Conservation (phyloP, 2,888 invertebrate genomes). For the Stenotaenia linearis region DNA sequence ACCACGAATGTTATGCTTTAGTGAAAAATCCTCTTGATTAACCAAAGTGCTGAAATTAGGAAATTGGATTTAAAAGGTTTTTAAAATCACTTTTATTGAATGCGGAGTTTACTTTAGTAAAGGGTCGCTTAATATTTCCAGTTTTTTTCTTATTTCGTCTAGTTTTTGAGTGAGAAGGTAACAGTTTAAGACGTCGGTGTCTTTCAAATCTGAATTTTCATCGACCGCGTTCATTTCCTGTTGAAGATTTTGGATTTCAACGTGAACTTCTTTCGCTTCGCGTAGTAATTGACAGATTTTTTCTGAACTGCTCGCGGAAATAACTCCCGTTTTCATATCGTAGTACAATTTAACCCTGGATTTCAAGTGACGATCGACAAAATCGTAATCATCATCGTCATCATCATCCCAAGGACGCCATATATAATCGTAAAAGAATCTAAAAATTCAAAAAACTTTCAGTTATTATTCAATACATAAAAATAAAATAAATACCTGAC, state of each 20-base stretch:
- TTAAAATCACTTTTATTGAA: too few species aligned
- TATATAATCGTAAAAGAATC: constrained; percentile 39
- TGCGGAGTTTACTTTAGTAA: constrained; percentile 38
- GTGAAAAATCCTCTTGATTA: background rate
- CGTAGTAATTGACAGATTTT: background rate
- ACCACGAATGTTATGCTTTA: background rate
- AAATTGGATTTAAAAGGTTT: background rate
- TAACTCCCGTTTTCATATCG: background rate
- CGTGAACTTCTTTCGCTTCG: background rate
- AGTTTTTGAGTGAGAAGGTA: constrained; percentile 38
- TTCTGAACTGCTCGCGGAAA: background rate
- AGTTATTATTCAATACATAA: background rate
- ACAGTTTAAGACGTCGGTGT: constrained; percentile 38
- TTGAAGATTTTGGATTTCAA: constrained; percentile 33
- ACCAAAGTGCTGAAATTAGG: background rate
- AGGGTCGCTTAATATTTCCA: constrained; percentile 40
- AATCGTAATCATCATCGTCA: constrained; percentile 38
- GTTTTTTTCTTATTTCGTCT: constrained; percentile 39
- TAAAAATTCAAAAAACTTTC: background rate
- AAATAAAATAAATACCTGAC: constrained; percentile 37
- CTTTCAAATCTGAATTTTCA: constrained; percentile 38
- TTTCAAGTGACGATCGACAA: constrained; percentile 37
- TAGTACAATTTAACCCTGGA: constrained; percentile 38
- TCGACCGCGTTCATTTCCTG: constrained; percentile 38
- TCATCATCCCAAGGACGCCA: constrained; percentile 41